phyloP scores from a whole-genome alignment of 2,888 invertebrate species.

The Liopterus haemorrhoidalis region DNA sequence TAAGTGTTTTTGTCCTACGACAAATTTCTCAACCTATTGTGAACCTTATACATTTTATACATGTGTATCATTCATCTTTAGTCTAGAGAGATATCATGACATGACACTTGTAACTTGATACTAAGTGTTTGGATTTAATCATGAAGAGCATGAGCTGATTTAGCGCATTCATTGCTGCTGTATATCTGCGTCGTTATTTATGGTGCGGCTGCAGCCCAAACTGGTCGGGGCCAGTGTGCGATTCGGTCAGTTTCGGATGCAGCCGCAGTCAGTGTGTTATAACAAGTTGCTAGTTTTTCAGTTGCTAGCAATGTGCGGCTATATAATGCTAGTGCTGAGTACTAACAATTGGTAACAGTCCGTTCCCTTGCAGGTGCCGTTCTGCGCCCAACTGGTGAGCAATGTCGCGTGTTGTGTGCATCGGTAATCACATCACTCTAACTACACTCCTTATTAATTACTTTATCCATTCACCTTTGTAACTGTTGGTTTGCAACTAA shows the following conservation, averaged over 20 bases:
- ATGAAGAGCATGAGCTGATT: too few relatives aligned
- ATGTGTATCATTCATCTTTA: too few relatives aligned
- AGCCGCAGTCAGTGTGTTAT: constrained; percentile 1
- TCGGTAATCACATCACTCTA: constrained; percentile 84
- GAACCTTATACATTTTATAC: too few relatives aligned
- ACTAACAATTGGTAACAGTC: constrained; percentile 49
- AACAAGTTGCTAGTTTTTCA: constrained; percentile 21
- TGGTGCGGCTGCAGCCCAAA: too few relatives aligned
- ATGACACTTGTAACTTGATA: too few relatives aligned
- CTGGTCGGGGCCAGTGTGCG: too few relatives aligned
- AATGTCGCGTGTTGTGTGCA: constrained; percentile 92
- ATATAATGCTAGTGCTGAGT: constrained; percentile 43
- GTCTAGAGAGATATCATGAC: too few relatives aligned
- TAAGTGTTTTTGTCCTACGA: constrained; percentile 16
- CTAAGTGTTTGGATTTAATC: too few relatives aligned
- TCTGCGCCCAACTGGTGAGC: constrained; percentile 92
- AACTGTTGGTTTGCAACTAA: constrained; percentile 13
- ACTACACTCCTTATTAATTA: constrained; percentile 39
- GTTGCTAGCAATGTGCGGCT: constrained; percentile 34
- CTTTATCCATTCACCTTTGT: constrained; percentile 16
- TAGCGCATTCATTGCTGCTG: too few relatives aligned
- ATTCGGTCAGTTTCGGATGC: too few relatives aligned
- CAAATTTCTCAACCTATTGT: too few relatives aligned
- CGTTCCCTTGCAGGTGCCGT: constrained; percentile 73
- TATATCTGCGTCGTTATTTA: too few relatives aligned